These are phyloP conservation scores for Drosophila ohnishii DNA, from an alignment of 1,140 invertebrate species.

Conservation along the genomic window DNA sequence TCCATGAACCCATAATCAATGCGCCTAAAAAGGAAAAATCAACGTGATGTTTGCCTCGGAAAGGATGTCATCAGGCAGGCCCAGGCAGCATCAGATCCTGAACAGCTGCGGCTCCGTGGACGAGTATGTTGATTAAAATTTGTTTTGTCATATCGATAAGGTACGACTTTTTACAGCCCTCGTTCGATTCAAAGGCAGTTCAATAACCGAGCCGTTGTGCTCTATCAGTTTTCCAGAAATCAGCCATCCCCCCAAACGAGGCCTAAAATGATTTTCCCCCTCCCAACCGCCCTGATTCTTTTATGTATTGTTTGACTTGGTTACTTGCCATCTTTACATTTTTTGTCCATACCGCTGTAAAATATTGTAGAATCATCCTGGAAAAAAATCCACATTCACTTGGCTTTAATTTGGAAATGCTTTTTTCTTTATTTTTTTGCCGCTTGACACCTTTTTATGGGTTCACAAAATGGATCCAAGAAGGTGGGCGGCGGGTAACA, in stretches of 20 bases:
- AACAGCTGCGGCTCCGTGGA: slow-evolving; percentile 55
- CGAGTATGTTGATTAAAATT: slow-evolving; percentile 71
- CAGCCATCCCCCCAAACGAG: slow-evolving; percentile 42
- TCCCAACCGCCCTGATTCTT: slow-evolving; percentile 16
- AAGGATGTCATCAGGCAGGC: slow-evolving; percentile 71
- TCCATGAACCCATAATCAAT: slow-evolving; percentile 61
- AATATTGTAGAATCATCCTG: slow-evolving; percentile 18
- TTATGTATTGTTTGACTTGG: slow-evolving; percentile 51
- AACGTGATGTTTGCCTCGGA: slow-evolving; percentile 65
- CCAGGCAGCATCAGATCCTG: slow-evolving; percentile 37
- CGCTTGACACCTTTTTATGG: slow-evolving; percentile 19
- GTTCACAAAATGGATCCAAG: slow-evolving; percentile 15
- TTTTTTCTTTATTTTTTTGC: background rate
- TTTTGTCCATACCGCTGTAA: slow-evolving; percentile 5
- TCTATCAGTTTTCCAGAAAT: slow-evolving; percentile 53
- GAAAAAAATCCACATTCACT: slow-evolving; percentile 8
- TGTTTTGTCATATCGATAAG: slow-evolving; percentile 78
- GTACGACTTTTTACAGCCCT: slow-evolving; percentile 63
- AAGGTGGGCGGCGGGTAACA: slow-evolving; percentile 11
- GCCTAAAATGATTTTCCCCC: slow-evolving; percentile 41
- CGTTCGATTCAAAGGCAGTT: slow-evolving; percentile 43
- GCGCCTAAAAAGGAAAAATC: slow-evolving; percentile 52
- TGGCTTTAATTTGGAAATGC: slow-evolving; percentile 14
- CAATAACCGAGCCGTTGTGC: slow-evolving; percentile 70
- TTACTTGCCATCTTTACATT: slow-evolving; percentile 7